These are phyloP conservation scores for Portunus trituberculatus DNA, from an alignment of 1,140 invertebrate genomes.

Conservation along the genomic window DNA sequence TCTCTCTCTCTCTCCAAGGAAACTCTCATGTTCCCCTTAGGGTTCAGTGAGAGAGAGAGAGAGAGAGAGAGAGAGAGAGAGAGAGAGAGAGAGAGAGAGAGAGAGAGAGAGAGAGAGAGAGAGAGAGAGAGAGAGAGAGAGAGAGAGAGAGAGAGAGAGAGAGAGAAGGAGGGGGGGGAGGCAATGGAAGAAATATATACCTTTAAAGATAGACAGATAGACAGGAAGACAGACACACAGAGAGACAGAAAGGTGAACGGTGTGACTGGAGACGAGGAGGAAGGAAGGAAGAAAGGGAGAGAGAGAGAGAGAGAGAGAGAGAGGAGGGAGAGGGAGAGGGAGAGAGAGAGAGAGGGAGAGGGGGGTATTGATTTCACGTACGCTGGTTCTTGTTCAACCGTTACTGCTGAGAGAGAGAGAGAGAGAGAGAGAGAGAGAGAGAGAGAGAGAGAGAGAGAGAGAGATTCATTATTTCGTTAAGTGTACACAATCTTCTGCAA, in stretches of 20 bases:
- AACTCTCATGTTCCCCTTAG: too few species aligned
- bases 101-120: neutral
- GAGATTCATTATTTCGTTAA: too few species aligned
- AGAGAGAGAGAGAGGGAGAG: neutral
- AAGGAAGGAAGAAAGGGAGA: slow-evolving; percentile 5
- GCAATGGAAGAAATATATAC: neutral
- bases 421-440: too few species aligned
- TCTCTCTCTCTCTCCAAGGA: too few species aligned
- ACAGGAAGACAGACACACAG: neutral
- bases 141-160: neutral
- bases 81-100: neutral
- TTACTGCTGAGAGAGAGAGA: neutral
- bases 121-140: neutral
- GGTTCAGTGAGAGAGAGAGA: too few species aligned
- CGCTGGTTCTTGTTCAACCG: neutral
- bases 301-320: slow-evolving; percentile 32
- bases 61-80: neutral
- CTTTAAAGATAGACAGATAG: neutral
- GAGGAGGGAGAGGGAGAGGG: neutral
- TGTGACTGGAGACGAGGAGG: neutral
- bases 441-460: neutral
- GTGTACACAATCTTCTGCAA: too few species aligned
- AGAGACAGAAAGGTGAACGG: neutral
- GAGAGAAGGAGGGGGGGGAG: neutral
- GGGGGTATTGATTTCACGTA: slow-evolving; percentile 28